phyloP scores from a whole-genome alignment of 2,888 invertebrate species.

The Schizotus pectinicornis region DNA sequence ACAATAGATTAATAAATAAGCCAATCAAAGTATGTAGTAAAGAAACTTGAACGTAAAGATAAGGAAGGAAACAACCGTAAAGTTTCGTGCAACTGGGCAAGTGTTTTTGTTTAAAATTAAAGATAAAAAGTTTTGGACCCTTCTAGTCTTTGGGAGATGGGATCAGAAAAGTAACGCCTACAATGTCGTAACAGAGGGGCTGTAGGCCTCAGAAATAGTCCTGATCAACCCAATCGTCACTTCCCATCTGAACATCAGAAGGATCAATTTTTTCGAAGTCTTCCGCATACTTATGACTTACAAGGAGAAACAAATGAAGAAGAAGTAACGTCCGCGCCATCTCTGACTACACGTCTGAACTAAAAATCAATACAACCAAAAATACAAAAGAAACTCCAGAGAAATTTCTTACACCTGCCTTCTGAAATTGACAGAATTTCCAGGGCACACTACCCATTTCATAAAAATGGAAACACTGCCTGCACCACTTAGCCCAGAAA shows the following conservation, averaged over 20 bases:
- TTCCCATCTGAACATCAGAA: constrained; percentile 46
- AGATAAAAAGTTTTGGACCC: constrained; percentile 26
- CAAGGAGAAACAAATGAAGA: background rate
- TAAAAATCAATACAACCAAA: too few relatives aligned
- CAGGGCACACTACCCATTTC: too few relatives aligned
- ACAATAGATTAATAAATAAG: too few relatives aligned
- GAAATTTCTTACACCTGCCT: too few relatives aligned
- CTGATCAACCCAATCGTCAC: constrained; percentile 43
- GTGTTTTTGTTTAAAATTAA: background rate
- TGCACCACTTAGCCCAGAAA: too few relatives aligned
- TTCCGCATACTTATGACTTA: background rate
- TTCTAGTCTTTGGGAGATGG: constrained; percentile 27
- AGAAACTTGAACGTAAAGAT: too few relatives aligned
- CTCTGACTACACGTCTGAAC: constrained; percentile 8
- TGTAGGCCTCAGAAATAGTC: constrained; percentile 42
- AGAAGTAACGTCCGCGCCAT: constrained; percentile 29
- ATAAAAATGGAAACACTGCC: too few relatives aligned
- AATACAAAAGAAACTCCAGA: too few relatives aligned
- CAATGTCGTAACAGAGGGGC: constrained; percentile 44
- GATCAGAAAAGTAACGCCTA: constrained; percentile 44
- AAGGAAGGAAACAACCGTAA: too few relatives aligned
- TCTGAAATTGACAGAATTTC: too few relatives aligned
- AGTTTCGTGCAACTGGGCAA: too few relatives aligned
- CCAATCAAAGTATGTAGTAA: too few relatives aligned
- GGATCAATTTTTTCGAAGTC: constrained; percentile 34